A percentile compares a stretch with the other conserved stretches of the same genome.
These are phyloP conservation scores for Agriopis marginaria DNA, from an alignment of 2,888 invertebrate species.

Conservation along the genomic window DNA sequence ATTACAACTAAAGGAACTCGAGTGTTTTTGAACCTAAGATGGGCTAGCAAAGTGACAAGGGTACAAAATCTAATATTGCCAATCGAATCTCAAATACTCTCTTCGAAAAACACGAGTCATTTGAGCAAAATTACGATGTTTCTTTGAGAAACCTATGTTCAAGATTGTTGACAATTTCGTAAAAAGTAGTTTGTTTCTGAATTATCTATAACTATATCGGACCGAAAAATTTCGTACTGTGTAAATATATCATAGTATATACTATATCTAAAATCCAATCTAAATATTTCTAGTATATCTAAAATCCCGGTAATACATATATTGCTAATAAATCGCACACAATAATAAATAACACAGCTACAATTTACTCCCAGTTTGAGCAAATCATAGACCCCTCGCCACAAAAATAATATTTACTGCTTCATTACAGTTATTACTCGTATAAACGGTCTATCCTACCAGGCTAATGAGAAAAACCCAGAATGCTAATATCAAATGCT, in stretches of 20 bases:
- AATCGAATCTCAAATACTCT: slow-evolving; percentile 1
- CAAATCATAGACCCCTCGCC: not conserved
- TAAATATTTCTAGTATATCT: no score
- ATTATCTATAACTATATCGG: not conserved
- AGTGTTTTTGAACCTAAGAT: slow-evolving; percentile 3
- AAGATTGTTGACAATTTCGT: not conserved
- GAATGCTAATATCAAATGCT: not conserved
- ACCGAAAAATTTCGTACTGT: not conserved
- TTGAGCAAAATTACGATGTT: slow-evolving; percentile 4
- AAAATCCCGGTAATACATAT: no score
- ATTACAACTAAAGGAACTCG: slow-evolving; percentile 3
- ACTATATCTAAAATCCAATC: no score
- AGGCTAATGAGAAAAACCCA: not conserved
- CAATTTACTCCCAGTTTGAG: not conserved
- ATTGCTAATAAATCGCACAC: no score
- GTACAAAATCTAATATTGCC: slow-evolving; percentile 19
- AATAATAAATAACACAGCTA: no score
- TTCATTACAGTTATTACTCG: not conserved
- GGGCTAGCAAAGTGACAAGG: slow-evolving; percentile 16
- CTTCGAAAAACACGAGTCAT: slow-evolving; percentile 8
- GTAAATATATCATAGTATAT: no score
- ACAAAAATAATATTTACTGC: not conserved
- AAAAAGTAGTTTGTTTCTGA: not conserved
- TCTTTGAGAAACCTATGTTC: not conserved
- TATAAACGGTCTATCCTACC: not conserved